Percentiles rank a stretch among this genome's conserved stretches.
phyloP scores from a whole-genome alignment of 2,888 invertebrate genomes.

The Cepaea hortensis region DNA sequence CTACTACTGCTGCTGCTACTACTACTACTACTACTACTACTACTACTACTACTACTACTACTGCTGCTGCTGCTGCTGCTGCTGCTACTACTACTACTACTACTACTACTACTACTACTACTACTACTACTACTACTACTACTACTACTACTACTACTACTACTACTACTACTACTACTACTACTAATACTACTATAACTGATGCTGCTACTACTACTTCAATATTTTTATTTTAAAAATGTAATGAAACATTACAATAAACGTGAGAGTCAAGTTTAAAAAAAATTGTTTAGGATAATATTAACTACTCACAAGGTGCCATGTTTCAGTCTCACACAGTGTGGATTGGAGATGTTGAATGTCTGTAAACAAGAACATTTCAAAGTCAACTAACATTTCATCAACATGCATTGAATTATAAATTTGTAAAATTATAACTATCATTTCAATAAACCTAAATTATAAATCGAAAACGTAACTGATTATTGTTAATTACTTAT shows the following conservation, averaged over 20 bases:
- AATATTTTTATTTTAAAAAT: not conserved
- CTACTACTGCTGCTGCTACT: no score
- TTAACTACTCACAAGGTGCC: conserved; percentile 60
- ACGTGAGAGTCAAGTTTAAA: not conserved
- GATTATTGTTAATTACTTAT: no score
- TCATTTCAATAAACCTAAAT: no score
- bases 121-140: conserved; percentile 19
- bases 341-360: conserved; percentile 75
- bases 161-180: not conserved
- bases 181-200: no score
- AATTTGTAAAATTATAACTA: no score
- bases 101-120: conserved; percentile 16
- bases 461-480: no score
- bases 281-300: not conserved
- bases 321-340: conserved; percentile 71
- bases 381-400: no score
- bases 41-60: no score
- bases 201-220: not conserved
- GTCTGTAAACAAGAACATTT: conserved; percentile 61
- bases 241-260: no score
- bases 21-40: no score
- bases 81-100: not conserved
- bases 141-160: conserved; percentile 16
- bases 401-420: no score
- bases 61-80: no score